Conservation (phyloP, 2,113 vertebrate genomes). For the Elephantulus edwardii region DNA sequence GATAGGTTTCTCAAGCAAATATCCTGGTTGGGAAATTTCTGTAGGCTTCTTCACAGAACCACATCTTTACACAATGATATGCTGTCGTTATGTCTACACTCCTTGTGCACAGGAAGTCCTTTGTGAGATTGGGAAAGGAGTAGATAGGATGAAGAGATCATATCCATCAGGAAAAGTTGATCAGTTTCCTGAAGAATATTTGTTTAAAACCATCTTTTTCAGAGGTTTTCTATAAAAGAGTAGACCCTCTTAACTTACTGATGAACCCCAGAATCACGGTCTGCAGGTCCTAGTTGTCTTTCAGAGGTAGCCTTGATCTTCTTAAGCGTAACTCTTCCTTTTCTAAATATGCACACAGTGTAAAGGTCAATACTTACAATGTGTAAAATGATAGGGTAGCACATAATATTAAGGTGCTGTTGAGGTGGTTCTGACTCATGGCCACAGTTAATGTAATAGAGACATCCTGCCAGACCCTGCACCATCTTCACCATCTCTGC, state of each 20-base stretch:
- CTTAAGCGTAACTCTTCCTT: neutral
- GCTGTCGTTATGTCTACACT: neutral
- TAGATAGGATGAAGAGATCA: neutral
- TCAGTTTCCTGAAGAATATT: slow-evolving; percentile 7
- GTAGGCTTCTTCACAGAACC: neutral
- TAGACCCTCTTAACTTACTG: slow-evolving; percentile 1
- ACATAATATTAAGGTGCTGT: neutral
- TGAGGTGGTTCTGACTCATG: neutral
- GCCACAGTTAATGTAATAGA: too few species aligned
- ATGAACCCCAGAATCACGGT: neutral
- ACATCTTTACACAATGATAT: neutral
- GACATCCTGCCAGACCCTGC: too few species aligned
- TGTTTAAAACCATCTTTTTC: slow-evolving; percentile 44
- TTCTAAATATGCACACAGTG: neutral
- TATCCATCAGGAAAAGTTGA: slow-evolving; percentile 14
- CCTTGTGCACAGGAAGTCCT: slow-evolving; percentile 40
- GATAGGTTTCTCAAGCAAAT: neutral
- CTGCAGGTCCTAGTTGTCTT: neutral
- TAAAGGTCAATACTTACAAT: neutral
- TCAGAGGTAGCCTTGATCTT: neutral
- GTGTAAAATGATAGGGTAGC: neutral
- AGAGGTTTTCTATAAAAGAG: slow-evolving; percentile 44
- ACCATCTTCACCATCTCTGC: too few species aligned
- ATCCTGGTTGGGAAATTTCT: neutral
- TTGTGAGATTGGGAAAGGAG: neutral